A percentile compares a stretch with the other conserved stretches of the same genome.
These are phyloP conservation scores for Drosophila nannoptera DNA, from an alignment of 1,140 invertebrate genomes.

Conservation along the genomic window DNA sequence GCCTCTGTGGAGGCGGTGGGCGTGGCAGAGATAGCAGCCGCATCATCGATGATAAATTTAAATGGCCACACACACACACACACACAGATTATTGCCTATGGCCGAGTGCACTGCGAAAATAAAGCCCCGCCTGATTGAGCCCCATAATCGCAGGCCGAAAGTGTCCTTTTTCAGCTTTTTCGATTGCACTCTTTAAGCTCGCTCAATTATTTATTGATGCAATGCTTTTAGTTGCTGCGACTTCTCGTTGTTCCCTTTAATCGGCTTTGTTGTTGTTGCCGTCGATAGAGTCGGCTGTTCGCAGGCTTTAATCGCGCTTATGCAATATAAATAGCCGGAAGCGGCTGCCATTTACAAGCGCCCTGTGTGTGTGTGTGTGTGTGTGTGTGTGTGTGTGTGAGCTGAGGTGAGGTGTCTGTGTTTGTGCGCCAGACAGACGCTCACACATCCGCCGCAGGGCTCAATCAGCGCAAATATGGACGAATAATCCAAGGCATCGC, in stretches of 20 bases:
- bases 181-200: too few species aligned
- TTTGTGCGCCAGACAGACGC: slow-evolving; percentile 9
- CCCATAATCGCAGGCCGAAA: too few species aligned
- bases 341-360: slow-evolving; percentile 23
- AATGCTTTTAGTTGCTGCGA: not conserved
- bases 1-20: slow-evolving; percentile 51
- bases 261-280: slow-evolving; percentile 16
- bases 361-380: not conserved
- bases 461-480: slow-evolving; percentile 54
- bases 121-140: too few species aligned
- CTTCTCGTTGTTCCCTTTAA: slow-evolving; percentile 1
- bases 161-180: too few species aligned
- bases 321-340: slow-evolving; percentile 48
- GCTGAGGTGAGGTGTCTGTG: not conserved
- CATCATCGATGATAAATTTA: slow-evolving; percentile 55
- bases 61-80: slow-evolving; percentile 37
- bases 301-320: slow-evolving; percentile 25
- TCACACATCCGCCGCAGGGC: slow-evolving; percentile 41
- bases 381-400: slow-evolving; percentile 6
- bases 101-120: too few species aligned
- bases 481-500: slow-evolving; percentile 45
- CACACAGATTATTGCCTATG: too few species aligned
- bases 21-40: slow-evolving; percentile 37
- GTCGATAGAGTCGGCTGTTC: slow-evolving; percentile 1
- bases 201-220: not conserved